phyloP scores from a whole-genome alignment of 2,797 vertebrate species.

The Geotrypetes seraphini region DNA sequence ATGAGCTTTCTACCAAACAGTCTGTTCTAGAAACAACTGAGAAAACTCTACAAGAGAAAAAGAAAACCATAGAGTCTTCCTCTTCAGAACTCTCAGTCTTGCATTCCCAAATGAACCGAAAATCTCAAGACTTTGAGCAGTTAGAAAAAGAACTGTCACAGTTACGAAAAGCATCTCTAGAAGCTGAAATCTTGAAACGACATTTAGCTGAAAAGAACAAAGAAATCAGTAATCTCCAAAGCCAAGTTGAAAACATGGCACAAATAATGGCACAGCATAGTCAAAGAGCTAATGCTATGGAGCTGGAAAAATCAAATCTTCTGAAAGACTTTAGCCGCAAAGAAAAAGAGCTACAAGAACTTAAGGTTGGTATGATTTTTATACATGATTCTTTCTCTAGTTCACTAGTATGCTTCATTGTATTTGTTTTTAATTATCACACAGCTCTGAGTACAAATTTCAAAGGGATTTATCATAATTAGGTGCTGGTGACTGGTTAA shows the following conservation, averaged over 20 bases:
- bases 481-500: too few species aligned
- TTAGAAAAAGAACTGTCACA: constrained; percentile 20
- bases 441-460: too few species aligned
- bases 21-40: too few species aligned
- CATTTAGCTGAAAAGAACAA: constrained; percentile 54
- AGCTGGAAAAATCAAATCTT: constrained; percentile 56
- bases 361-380: constrained; percentile 43
- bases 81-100: constrained; percentile 37
- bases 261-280: constrained; percentile 43
- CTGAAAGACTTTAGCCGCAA: constrained; percentile 48
- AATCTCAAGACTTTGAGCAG: constrained; percentile 43
- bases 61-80: constrained; percentile 24
- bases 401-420: too few species aligned
- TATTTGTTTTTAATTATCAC: too few species aligned
- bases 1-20: too few species aligned
- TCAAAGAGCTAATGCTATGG: constrained; percentile 34
- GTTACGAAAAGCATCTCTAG: constrained; percentile 25
- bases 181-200: constrained; percentile 42
- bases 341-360: constrained; percentile 51
- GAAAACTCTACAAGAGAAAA: too few species aligned
- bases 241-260: constrained; percentile 46
- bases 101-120: constrained; percentile 42
- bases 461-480: too few species aligned
- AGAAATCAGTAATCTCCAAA: constrained; percentile 34
- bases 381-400: too few species aligned